phyloP scores from a whole-genome alignment of 2,888 invertebrate species.

The Crioceris asparagi region DNA sequence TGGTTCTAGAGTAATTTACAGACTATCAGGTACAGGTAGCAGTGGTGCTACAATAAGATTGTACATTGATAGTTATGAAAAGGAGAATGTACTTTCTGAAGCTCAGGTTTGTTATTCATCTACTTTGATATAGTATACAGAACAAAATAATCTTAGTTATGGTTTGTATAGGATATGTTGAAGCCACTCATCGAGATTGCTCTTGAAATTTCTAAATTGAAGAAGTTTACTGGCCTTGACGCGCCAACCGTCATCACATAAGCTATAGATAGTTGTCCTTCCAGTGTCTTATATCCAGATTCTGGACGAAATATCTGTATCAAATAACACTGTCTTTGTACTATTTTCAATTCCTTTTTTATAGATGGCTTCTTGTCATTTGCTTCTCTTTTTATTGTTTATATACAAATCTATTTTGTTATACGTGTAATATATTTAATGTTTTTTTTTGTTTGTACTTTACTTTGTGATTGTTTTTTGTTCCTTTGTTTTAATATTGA shows the following conservation, averaged over 20 bases:
- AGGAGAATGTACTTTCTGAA: conserved; percentile 53
- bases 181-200: conserved; percentile 84
- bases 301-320: no score
- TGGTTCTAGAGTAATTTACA: conserved; percentile 85
- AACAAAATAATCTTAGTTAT: no score
- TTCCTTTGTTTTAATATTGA: no score
- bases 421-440: conserved; percentile 11
- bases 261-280: conserved; percentile 9
- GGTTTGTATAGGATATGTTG: conserved; percentile 49
- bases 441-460: conserved; percentile 3
- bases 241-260: conserved; percentile 96
- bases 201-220: conserved; percentile 69
- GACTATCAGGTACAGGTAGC: conserved; percentile 96
- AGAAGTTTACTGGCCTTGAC: conserved; percentile 76
- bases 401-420: conserved; percentile 10
- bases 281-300: no score
- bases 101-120: conserved; percentile 40
- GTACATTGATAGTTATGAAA: conserved; percentile 91
- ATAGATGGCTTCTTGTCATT: no score
- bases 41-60: conserved; percentile 94
- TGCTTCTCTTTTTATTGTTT: conserved; percentile 5
- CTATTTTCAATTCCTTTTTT: no score
- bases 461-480: neutral
- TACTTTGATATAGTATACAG: conserved; percentile 3
- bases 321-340: no score